phyloP scores from a whole-genome alignment of 2,113 vertebrate species.

The Desmodus rotundus region DNA sequence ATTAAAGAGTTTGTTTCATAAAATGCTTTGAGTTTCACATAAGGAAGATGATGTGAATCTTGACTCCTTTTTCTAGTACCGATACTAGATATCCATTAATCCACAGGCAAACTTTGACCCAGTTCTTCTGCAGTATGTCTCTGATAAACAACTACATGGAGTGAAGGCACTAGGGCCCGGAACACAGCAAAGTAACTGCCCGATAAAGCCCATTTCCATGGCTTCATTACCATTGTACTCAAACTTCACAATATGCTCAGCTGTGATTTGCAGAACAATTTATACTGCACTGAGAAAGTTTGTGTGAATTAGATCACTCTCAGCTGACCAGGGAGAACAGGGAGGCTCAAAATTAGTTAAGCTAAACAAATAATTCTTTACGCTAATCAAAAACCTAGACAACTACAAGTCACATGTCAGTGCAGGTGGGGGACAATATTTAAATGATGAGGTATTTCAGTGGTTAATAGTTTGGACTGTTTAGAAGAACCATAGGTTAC shows the following conservation, averaged over 20 bases:
- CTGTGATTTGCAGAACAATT: background rate
- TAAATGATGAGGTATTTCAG: background rate
- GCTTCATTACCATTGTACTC: slow-evolving; percentile 7
- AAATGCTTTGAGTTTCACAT: background rate
- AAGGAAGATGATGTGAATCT: background rate
- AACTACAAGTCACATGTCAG: background rate
- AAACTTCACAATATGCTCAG: slow-evolving; percentile 19
- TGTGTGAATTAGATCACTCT: slow-evolving; percentile 35
- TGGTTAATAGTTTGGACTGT: background rate
- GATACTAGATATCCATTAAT: background rate
- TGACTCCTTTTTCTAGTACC: background rate
- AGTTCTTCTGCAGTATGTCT: background rate
- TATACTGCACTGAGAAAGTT: background rate
- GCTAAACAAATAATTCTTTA: slow-evolving; percentile 18
- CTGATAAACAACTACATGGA: background rate
- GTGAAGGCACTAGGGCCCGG: background rate
- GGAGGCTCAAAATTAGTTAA: slow-evolving; percentile 15
- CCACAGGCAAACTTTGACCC: background rate
- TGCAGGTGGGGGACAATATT: background rate
- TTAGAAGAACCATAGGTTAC: background rate
- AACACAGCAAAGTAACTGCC: background rate
- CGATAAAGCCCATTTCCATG: background rate
- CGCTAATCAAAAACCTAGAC: background rate
- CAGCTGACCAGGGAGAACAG: background rate
- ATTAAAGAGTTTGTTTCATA: background rate